Conservation (phyloP, 2,113 vertebrate genomes). For the Phaethornis superciliosus region DNA sequence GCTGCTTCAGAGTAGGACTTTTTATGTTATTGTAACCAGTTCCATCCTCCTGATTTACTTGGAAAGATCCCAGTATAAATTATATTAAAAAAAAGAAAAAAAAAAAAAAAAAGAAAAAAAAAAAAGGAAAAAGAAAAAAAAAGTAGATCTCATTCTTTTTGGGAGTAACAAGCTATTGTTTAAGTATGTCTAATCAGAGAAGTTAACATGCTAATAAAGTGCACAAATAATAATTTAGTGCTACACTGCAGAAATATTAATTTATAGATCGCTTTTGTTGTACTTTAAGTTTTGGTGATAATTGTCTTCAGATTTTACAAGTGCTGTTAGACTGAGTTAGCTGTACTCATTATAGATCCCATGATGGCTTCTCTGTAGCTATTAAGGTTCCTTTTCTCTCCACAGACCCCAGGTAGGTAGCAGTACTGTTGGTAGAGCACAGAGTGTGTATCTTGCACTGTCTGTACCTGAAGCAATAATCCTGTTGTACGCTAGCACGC, state of each 20-base stretch:
- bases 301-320: constrained; percentile 74
- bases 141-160: constrained; percentile 37
- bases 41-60: constrained; percentile 50
- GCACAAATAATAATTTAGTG: constrained; percentile 68
- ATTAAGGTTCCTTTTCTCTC: constrained; percentile 73
- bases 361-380: constrained; percentile 61
- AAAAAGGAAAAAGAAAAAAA: background rate
- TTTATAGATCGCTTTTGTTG: constrained; percentile 72
- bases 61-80: constrained; percentile 60
- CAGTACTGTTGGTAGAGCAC: constrained; percentile 47
- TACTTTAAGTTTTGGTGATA: constrained; percentile 75
- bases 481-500: constrained; percentile 73
- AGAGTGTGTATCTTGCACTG: constrained; percentile 71
- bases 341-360: constrained; percentile 63
- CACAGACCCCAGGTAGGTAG: constrained; percentile 62
- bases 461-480: constrained; percentile 80
- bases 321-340: constrained; percentile 73
- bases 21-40: constrained; percentile 31
- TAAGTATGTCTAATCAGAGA: constrained; percentile 60
- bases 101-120: background rate
- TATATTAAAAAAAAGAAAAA: background rate
- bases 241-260: constrained; percentile 67
- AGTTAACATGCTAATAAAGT: constrained; percentile 69
- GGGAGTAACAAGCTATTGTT: constrained; percentile 63
- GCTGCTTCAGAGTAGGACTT: constrained; percentile 55